Conservation (phyloP, 2,797 vertebrate genomes). For the Lemur catta region DNA sequence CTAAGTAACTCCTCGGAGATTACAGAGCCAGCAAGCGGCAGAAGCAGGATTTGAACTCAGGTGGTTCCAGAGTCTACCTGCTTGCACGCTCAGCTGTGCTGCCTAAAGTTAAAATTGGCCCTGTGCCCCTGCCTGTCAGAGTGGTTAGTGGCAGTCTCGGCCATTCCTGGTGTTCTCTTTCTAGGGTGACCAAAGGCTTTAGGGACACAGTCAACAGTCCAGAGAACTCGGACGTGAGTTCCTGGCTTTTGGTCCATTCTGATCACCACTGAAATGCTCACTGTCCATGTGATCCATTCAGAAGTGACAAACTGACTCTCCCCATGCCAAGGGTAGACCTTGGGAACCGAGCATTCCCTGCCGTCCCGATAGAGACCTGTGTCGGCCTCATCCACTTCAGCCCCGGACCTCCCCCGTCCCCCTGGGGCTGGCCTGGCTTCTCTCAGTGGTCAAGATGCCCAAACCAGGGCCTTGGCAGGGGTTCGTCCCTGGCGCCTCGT, state of each 20-base stretch:
- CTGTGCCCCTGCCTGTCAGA: neutral
- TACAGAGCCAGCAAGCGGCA: neutral
- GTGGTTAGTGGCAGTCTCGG: neutral
- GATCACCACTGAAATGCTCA: neutral
- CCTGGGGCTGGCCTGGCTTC: neutral
- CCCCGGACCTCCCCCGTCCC: neutral
- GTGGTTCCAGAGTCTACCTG: neutral
- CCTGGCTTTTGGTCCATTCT: neutral
- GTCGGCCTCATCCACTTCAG: neutral
- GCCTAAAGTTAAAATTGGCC: neutral
- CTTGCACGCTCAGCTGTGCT: neutral
- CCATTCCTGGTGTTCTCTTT: neutral
- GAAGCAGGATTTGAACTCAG: neutral
- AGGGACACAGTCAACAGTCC: too few species aligned
- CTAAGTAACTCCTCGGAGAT: neutral
- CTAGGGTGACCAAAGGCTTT: neutral
- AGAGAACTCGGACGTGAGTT: neutral
- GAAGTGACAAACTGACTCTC: neutral
- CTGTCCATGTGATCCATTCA: neutral
- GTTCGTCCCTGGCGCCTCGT: neutral
- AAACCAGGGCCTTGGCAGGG: neutral
- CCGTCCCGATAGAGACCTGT: neutral
- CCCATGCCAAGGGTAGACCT: neutral
- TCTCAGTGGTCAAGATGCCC: neutral
- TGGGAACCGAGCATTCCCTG: fast-evolving